phyloP scores from a whole-genome alignment of 2,797 vertebrate genomes.

The Echeneis naucrates region DNA sequence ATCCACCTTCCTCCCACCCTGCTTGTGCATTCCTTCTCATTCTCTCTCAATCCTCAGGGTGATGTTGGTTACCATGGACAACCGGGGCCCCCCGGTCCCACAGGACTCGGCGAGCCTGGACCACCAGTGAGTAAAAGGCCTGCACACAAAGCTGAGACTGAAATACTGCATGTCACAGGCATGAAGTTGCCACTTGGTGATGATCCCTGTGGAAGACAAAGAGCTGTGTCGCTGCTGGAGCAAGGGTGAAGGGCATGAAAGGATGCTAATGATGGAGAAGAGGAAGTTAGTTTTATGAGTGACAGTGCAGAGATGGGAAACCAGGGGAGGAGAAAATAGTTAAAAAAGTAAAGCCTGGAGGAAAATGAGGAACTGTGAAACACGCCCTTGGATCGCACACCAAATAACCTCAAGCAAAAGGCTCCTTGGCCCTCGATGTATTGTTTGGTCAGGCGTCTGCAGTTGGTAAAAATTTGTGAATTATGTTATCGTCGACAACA shows the following conservation, averaged over 20 bases:
- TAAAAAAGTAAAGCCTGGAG: too few species aligned
- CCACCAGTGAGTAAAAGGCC: constrained; percentile 80
- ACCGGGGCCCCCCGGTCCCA: constrained; percentile 86
- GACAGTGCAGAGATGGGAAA: too few species aligned
- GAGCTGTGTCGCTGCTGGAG: background rate
- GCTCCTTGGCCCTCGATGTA: too few species aligned
- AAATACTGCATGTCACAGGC: background rate
- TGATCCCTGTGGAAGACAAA: background rate
- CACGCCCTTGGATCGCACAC: too few species aligned
- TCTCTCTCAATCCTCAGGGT: constrained; percentile 79
- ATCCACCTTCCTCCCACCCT: constrained; percentile 22
- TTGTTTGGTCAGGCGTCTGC: background rate
- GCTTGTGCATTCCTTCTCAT: constrained; percentile 26
- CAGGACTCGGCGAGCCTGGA: constrained; percentile 89
- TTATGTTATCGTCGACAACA: background rate
- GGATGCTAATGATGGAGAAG: too few species aligned
- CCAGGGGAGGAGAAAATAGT: too few species aligned
- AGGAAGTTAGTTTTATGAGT: too few species aligned
- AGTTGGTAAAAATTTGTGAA: background rate
- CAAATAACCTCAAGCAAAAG: too few species aligned
- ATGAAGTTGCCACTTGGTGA: background rate
- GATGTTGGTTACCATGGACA: constrained; percentile 87
- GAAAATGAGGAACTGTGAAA: too few species aligned
- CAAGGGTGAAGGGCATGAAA: background rate
- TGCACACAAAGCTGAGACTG: background rate